phyloP scores from a whole-genome alignment of 2,888 invertebrate species.

The Merodon equestris region DNA sequence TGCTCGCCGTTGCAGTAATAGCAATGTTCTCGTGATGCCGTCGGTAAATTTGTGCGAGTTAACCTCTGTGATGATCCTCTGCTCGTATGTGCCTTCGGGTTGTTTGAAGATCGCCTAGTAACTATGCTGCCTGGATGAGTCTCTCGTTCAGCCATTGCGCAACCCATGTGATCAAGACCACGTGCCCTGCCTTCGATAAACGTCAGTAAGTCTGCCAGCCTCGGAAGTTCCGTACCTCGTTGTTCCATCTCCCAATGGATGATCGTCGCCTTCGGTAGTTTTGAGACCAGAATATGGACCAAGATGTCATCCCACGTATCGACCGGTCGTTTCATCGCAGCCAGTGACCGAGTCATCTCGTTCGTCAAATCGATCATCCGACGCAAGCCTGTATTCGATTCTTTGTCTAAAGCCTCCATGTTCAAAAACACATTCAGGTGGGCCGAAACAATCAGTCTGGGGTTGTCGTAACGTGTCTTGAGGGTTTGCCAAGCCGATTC shows the following conservation, averaged over 20 bases:
- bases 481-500: conserved; percentile 34
- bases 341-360: conserved; percentile 9
- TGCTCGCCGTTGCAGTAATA: conserved; percentile 30
- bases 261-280: conserved; percentile 26
- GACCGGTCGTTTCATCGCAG: conserved; percentile 25
- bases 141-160: conserved; percentile 7
- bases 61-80: conserved; percentile 19
- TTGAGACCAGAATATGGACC: conserved; percentile 5
- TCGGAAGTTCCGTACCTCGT: conserved; percentile 20
- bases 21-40: conserved; percentile 26
- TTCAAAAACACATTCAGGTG: conserved; percentile 24
- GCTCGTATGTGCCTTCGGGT: conserved; percentile 11
- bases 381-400: conserved; percentile 36
- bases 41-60: conserved; percentile 18
- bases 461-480: conserved; percentile 14
- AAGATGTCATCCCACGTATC: conserved; percentile 26
- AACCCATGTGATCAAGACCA: conserved; percentile 23
- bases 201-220: conserved; percentile 2
- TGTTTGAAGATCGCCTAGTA: neutral
- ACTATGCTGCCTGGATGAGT: neutral
- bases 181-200: conserved; percentile 42
- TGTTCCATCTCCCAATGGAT: conserved; percentile 41
- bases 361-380: conserved; percentile 12
- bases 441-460: conserved; percentile 25
- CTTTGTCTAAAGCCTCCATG: conserved; percentile 30